phyloP scores from a whole-genome alignment of 2,888 invertebrate genomes.

The Aporophyla lueneburgensis region DNA sequence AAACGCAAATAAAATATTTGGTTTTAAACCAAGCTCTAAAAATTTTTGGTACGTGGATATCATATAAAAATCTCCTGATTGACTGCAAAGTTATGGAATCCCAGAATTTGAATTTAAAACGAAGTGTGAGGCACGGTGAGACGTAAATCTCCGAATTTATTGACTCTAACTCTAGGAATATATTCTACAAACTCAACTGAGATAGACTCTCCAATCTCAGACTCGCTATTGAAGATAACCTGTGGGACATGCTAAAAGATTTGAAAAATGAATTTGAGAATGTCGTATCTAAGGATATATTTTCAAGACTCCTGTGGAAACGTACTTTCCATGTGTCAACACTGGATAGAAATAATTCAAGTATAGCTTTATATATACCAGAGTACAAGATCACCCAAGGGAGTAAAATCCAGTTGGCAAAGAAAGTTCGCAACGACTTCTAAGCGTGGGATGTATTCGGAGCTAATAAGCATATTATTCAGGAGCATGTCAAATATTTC shows the following conservation, averaged over 20 bases:
- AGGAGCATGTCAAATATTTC: slow-evolving; percentile 15
- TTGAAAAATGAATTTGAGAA: slow-evolving; percentile 52
- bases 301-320: slow-evolving; percentile 3
- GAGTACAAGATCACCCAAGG: slow-evolving; percentile 11
- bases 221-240: slow-evolving; percentile 43
- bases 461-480: slow-evolving; percentile 21
- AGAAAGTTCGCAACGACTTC: slow-evolving; percentile 32
- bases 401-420: slow-evolving; percentile 21
- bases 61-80: slow-evolving; percentile 8
- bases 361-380: neutral
- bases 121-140: slow-evolving; percentile 30
- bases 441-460: slow-evolving; percentile 10
- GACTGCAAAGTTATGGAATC: slow-evolving; percentile 3
- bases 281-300: slow-evolving; percentile 14
- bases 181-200: slow-evolving; percentile 55
- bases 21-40: too few species aligned
- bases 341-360: slow-evolving; percentile 34
- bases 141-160: slow-evolving; percentile 52
- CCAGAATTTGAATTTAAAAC: slow-evolving; percentile 38
- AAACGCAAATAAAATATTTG: neutral
- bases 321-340: slow-evolving; percentile 19
- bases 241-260: slow-evolving; percentile 50
- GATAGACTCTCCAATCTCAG: slow-evolving; percentile 56
- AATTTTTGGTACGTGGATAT: slow-evolving; percentile 12
- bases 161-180: slow-evolving; percentile 55